Percentiles rank a stretch among this genome's conserved stretches.
Conservation (phyloP, 2,888 invertebrate species). For the Drosophila emarginata region DNA sequence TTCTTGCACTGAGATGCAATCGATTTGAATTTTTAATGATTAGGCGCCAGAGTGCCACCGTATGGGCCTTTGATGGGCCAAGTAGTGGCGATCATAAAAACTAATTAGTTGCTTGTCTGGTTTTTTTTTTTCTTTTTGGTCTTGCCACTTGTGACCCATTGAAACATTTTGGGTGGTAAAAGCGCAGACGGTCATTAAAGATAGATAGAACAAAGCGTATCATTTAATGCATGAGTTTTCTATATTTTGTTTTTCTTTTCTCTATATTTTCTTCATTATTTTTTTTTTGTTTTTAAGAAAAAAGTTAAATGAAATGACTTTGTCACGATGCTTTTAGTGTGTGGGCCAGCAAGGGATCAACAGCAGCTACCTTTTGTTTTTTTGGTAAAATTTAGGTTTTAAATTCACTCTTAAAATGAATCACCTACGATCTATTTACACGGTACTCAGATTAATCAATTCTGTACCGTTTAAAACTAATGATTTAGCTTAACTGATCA, state of each 20-base stretch:
- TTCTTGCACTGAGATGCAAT: conserved; percentile 52
- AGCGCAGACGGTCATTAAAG: conserved; percentile 58
- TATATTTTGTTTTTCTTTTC: conserved; percentile 9
- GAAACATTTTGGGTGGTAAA: conserved; percentile 65
- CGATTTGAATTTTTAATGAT: conserved; percentile 80
- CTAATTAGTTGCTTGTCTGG: conserved; percentile 70
- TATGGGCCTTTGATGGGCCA: conserved; percentile 38
- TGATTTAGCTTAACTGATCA: too few species aligned
- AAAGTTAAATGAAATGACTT: conserved; percentile 60
- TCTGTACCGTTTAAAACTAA: background rate
- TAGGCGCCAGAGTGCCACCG: conserved; percentile 77
- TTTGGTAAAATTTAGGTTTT: too few species aligned
- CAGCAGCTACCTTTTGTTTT: background rate
- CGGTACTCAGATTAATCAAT: too few species aligned
- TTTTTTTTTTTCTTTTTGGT: conserved; percentile 1
- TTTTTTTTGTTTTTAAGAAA: background rate
- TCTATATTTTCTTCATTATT: background rate
- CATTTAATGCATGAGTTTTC: conserved; percentile 45
- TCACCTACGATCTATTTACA: background rate
- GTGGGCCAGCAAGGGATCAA: conserved; percentile 18
- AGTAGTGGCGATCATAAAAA: conserved; percentile 66
- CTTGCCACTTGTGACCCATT: conserved; percentile 32
- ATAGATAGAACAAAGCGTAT: conserved; percentile 64
- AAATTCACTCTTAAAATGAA: conserved; percentile 3
- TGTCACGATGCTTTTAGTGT: conserved; percentile 71